Conservation (phyloP, 2,888 invertebrate species). For the Geotrupes spiniger region DNA sequence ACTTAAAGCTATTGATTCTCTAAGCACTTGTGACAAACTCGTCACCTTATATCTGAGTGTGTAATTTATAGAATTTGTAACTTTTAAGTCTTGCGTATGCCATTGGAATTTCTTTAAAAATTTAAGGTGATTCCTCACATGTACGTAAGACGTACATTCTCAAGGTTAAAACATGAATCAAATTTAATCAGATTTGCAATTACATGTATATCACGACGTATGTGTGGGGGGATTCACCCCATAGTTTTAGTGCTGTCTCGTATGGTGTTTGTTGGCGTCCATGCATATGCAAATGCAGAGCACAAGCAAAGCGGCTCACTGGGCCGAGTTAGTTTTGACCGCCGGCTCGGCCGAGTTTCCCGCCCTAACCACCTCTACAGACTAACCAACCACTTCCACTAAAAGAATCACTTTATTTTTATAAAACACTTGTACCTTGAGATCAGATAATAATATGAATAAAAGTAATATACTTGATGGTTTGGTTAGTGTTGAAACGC, state of each 20-base stretch:
- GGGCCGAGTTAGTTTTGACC: slow-evolving; percentile 6
- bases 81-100: no score
- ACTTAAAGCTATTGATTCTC: no score
- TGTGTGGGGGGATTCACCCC: background rate
- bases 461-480: slow-evolving; percentile 30
- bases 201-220: no score
- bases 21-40: no score
- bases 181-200: no score
- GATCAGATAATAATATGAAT: slow-evolving; percentile 35
- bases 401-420: slow-evolving; percentile 46
- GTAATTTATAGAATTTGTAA: no score
- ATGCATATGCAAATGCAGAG: slow-evolving; percentile 31
- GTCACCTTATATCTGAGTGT: no score
- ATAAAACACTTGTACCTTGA: slow-evolving; percentile 42
- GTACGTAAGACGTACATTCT: no score
- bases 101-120: no score
- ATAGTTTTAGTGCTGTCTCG: slow-evolving; percentile 42
- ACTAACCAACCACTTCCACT: slow-evolving; percentile 48
- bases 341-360: slow-evolving; percentile 14
- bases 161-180: no score
- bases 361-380: slow-evolving; percentile 40
- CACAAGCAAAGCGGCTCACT: slow-evolving; percentile 28
- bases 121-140: no score
- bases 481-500: slow-evolving; percentile 36
- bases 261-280: slow-evolving; percentile 43